Evolutionary conservation across 2,888 invertebrate genomes (phyloP).

Genomic region (Euspilapteryx auroguttella): DNA sequence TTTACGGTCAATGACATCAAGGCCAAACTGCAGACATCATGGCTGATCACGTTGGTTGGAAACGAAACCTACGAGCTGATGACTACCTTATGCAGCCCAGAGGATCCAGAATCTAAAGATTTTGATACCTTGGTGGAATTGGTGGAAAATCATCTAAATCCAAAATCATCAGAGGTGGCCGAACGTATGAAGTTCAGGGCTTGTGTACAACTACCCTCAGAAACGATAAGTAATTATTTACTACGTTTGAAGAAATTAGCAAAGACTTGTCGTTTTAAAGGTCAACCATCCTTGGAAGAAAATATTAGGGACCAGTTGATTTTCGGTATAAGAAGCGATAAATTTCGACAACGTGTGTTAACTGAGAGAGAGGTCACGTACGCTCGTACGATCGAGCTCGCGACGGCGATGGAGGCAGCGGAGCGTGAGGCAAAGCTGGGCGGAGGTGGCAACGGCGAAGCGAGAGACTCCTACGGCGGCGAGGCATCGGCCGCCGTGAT

Average conservation of each 20-base stretch:
- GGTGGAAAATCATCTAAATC: not conserved
- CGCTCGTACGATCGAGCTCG: conserved; percentile 2
- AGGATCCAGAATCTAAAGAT: not conserved
- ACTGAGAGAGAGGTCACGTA: conserved; percentile 1
- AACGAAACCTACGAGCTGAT: not conserved
- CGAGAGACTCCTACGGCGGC: no score
- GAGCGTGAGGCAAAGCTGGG: conserved; percentile 1
- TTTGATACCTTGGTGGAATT: not conserved
- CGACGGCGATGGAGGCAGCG: conserved; percentile 4
- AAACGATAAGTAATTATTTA: no score
- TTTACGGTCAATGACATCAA: no score
- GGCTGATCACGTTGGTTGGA: no score
- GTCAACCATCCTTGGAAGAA: conserved; percentile 1
- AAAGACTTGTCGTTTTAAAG: not conserved
- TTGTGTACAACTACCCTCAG: not conserved
- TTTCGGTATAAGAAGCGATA: conserved; percentile 3
- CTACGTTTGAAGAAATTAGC: not conserved
- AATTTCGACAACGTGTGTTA: conserved; percentile 1
- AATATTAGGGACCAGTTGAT: conserved; percentile 4
- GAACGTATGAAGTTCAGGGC: conserved; percentile 1
- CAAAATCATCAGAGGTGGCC: not conserved
- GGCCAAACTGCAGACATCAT: no score
- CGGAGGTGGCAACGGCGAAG: no score
- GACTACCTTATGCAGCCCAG: not conserved
- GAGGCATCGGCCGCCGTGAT: not conserved